A percentile compares a stretch with the other conserved stretches of the same genome.
Conservation (phyloP, 1,140 invertebrate genomes). For the Pseudomyrmex flavicornis region DNA sequence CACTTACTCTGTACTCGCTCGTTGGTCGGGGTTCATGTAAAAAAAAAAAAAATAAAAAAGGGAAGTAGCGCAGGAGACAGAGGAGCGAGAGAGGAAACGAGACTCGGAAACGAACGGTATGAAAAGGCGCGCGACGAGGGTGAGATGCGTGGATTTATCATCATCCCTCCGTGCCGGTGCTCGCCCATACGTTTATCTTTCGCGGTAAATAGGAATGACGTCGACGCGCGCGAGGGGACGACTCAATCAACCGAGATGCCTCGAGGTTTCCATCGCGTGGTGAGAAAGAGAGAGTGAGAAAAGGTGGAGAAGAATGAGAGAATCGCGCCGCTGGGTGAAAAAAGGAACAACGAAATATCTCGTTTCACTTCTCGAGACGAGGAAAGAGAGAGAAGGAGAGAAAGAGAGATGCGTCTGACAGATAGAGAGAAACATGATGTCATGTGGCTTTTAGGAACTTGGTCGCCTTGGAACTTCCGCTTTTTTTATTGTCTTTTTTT, state of each 20-base stretch:
- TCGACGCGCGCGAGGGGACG: slow-evolving; percentile 55
- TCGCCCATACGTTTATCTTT: slow-evolving; percentile 55
- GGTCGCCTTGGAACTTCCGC: slow-evolving; percentile 44
- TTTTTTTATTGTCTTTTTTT: slow-evolving; percentile 48
- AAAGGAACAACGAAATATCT: slow-evolving; percentile 20
- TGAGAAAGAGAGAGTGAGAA: slow-evolving; percentile 16
- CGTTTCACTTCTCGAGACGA: slow-evolving; percentile 8
- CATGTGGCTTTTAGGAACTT: slow-evolving; percentile 52
- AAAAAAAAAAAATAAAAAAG: slow-evolving; percentile 11
- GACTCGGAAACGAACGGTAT: slow-evolving; percentile 1
- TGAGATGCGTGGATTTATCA: slow-evolving; percentile 52
- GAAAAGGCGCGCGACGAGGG: slow-evolving; percentile 50
- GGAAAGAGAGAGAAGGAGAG: slow-evolving; percentile 17
- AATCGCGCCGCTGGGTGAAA: not conserved
- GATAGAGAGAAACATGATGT: slow-evolving; percentile 50
- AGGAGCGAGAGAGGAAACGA: not conserved
- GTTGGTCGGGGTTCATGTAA: not conserved
- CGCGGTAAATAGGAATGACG: slow-evolving; percentile 65
- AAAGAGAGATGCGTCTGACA: slow-evolving; percentile 22
- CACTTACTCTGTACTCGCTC: slow-evolving; percentile 9
- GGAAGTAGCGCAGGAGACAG: not conserved
- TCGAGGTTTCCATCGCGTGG: slow-evolving; percentile 21
- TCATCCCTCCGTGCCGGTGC: slow-evolving; percentile 21
- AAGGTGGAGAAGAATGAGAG: slow-evolving; percentile 14
- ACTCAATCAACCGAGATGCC: slow-evolving; percentile 65